Evolutionary conservation across 2,797 vertebrate species (phyloP).

Genomic region (Peromyscus eremicus): DNA sequence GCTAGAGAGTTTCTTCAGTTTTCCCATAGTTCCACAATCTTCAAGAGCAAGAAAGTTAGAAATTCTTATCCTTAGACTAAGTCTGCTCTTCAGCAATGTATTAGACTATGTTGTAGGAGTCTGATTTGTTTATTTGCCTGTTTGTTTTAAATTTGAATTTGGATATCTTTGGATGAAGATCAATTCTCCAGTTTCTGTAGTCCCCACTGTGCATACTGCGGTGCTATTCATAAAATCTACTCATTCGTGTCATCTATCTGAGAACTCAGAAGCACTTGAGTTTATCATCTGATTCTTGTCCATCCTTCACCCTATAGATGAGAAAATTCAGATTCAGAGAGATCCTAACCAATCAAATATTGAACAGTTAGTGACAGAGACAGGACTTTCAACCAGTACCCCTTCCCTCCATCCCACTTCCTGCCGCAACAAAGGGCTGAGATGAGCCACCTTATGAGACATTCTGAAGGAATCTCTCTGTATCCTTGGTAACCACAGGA

Average conservation of each 20-base stretch:
- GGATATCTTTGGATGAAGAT: background rate
- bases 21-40: background rate
- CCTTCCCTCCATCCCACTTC: background rate
- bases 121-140: background rate
- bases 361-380: background rate
- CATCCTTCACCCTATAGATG: background rate
- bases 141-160: slow-evolving; percentile 3
- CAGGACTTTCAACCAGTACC: background rate
- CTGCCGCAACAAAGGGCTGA: background rate
- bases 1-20: background rate
- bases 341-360: background rate
- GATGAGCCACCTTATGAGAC: background rate
- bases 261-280: background rate
- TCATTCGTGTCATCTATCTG: background rate
- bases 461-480: slow-evolving; percentile 17
- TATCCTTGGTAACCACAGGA: background rate
- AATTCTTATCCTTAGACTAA: background rate
- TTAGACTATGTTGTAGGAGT: background rate
- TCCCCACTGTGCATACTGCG: background rate
- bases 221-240: background rate
- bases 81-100: background rate
- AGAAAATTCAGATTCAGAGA: slow-evolving; percentile 27
- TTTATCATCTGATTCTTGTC: background rate
- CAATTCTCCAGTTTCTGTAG: background rate
- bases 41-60: background rate